A percentile compares a stretch with the other conserved stretches of the same genome.
Evolutionary conservation across 2,113 vertebrate species (phyloP).

Genomic region (Pomatorhinus ruficollis): DNA sequence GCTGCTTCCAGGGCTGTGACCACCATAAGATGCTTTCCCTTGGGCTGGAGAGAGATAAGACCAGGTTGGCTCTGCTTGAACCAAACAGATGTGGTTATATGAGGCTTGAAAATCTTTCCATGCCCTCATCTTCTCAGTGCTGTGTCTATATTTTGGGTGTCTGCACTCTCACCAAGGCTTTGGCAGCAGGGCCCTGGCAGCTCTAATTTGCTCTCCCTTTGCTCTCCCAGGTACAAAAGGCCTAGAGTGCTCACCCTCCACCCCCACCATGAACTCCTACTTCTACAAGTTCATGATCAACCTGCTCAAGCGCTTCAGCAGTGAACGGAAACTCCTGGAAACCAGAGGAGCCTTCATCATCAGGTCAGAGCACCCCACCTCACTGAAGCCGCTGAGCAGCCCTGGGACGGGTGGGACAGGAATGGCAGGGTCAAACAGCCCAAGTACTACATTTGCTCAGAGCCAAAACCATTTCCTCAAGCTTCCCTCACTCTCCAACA

Average conservation of each 20-base stretch:
- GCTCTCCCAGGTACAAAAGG: conserved; percentile 75
- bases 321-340: conserved; percentile 93
- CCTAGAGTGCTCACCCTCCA: conserved; percentile 88
- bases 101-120: neutral
- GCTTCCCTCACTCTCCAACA: rapidly evolving
- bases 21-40: neutral
- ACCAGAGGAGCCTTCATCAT: conserved; percentile 93
- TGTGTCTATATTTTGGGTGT: neutral
- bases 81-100: neutral
- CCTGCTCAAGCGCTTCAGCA: conserved; percentile 92
- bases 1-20: neutral
- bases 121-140: neutral
- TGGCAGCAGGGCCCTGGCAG: neutral
- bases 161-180: neutral
- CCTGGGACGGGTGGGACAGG: rapidly evolving
- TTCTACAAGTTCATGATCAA: conserved; percentile 99
- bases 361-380: conserved; percentile 72
- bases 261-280: conserved; percentile 99
- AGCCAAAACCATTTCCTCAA: neutral
- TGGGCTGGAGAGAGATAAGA: neutral
- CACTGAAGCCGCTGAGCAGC: rapidly evolving
- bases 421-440: neutral
- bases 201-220: neutral
- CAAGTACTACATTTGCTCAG: rapidly evolving
- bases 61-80: neutral